Percentiles rank a stretch among this genome's conserved stretches.
These are phyloP conservation scores for Ctenochaetus hawaiiensis DNA, from an alignment of 2,797 vertebrate genomes.

Conservation along the genomic window DNA sequence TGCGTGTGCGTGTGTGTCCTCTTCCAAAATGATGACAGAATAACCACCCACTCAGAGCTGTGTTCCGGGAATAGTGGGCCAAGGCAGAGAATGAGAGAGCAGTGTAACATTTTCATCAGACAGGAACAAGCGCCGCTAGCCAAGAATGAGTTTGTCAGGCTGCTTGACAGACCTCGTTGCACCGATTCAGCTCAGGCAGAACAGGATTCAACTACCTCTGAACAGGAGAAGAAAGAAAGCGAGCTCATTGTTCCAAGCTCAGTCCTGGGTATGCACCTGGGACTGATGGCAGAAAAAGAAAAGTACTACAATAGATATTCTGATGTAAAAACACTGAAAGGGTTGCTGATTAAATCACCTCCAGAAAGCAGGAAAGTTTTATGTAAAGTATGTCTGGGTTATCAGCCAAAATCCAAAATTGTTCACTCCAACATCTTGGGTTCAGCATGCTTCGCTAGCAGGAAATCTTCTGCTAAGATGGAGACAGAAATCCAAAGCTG, in stretches of 20 bases:
- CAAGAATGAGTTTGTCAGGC: slow-evolving; percentile 80
- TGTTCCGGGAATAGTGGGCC: slow-evolving; percentile 72
- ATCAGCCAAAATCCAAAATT: neutral
- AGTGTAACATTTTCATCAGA: slow-evolving; percentile 82
- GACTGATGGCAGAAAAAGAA: slow-evolving; percentile 31
- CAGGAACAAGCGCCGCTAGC: slow-evolving; percentile 76
- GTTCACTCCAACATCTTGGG: neutral
- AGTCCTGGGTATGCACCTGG: slow-evolving; percentile 44
- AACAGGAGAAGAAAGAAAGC: slow-evolving; percentile 40
- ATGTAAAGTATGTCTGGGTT: slow-evolving; percentile 11
- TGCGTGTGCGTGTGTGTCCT: neutral
- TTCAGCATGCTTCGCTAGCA: slow-evolving; percentile 7
- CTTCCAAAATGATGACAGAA: slow-evolving; percentile 78
- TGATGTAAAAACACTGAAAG: slow-evolving; percentile 46
- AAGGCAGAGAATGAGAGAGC: slow-evolving; percentile 74
- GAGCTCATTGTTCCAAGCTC: slow-evolving; percentile 48
- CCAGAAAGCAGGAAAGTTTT: slow-evolving; percentile 1
- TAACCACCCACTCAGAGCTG: slow-evolving; percentile 77
- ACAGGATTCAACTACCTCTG: slow-evolving; percentile 45
- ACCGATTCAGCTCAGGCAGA: slow-evolving; percentile 56
- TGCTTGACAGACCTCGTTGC: slow-evolving; percentile 73
- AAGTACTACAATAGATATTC: slow-evolving; percentile 33
- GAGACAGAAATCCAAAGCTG: slow-evolving; percentile 1
- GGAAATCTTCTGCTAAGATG: neutral
- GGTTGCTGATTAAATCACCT: slow-evolving; percentile 23